Percentiles rank a stretch among this genome's conserved stretches.
Evolutionary conservation across 2,888 invertebrate genomes (phyloP).

Genomic region (Zele albiditarsus): DNA sequence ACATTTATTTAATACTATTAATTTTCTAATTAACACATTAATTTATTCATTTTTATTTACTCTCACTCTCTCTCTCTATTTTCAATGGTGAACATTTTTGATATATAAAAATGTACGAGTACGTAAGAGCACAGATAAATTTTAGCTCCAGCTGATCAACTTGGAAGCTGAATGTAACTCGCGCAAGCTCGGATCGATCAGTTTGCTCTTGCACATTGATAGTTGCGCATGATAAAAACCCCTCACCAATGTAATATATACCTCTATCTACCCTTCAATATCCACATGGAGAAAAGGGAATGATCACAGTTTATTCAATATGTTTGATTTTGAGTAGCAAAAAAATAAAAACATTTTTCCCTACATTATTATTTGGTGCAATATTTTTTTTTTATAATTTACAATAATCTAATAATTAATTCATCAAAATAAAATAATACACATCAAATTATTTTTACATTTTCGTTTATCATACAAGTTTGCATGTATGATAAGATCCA

Average conservation of each 20-base stretch:
- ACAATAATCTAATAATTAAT: too few species aligned
- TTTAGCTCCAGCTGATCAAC: constrained; percentile 22
- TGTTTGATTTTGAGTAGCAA: too few species aligned
- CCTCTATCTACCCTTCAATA: neutral
- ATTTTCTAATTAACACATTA: neutral
- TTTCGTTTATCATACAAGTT: neutral
- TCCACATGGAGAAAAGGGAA: too few species aligned
- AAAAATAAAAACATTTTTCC: too few species aligned
- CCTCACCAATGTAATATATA: neutral
- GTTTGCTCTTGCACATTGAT: constrained; percentile 39
- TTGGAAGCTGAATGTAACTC: constrained; percentile 44
- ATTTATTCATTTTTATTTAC: neutral
- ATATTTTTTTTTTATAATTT: too few species aligned
- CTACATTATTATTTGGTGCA: too few species aligned
- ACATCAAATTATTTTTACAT: too few species aligned
- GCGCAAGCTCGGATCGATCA: constrained; percentile 46
- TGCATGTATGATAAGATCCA: neutral
- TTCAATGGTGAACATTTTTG: neutral
- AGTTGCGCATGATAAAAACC: constrained; percentile 41
- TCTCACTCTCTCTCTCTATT: too few species aligned
- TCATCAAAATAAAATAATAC: too few species aligned
- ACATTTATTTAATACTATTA: neutral
- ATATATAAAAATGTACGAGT: neutral
- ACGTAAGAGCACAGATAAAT: constrained; percentile 14
- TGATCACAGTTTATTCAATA: too few species aligned